Base-by-base conservation (phyloP, 2,113 vertebrate genomes). In the Apaloderma vittatum region DNA sequence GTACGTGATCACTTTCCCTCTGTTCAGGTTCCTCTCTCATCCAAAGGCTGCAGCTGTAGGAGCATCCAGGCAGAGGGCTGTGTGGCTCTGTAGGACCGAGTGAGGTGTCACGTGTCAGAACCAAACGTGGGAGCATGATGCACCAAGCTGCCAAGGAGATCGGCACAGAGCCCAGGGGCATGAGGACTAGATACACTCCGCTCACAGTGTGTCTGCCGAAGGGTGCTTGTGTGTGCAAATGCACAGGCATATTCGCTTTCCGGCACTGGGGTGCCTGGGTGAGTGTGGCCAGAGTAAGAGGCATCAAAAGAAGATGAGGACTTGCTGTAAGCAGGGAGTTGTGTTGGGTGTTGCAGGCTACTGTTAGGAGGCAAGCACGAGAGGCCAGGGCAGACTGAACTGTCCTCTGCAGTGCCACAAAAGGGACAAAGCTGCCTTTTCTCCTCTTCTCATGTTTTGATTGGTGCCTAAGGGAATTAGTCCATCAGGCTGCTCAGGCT, bases 1-100 rank as follows among this genome's bases (percentile, higher is more conserved):
- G 99, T 99, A 98, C 62, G 99, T 99, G 85, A 85, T 74, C 2
- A 0, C 45, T 71, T 93, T 88, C 63, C 54, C 75, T n/a, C 30
- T 32, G 6, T 58, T 86, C 46, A 74, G 36, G 11, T 57, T 89
- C 57, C 34, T 54, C 9, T 74, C 61, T 78, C 55, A 30, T 26
- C 19, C 32, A 54, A 34, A 45, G n/a, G 43, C 40, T 46, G 45
- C 61, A 78, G 80, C 52, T 72, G 37, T 78, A 76, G 54, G 40
- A 67, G 9, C 22, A 2, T 10, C 70, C 2, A 12, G 71, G 84
- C 0, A 0, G 51, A 57, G 27, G 71, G 51, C 23, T 68, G 23
- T 21, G 26, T 3, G 1, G 32, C 51, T 57, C 73, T 66, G 34
- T 43, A 37, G 66, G 52, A 52, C 26, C 13, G 29, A 63, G 61